Base-by-base conservation (phyloP, 2,888 invertebrate species). In the Drosophila robusta region DNA sequence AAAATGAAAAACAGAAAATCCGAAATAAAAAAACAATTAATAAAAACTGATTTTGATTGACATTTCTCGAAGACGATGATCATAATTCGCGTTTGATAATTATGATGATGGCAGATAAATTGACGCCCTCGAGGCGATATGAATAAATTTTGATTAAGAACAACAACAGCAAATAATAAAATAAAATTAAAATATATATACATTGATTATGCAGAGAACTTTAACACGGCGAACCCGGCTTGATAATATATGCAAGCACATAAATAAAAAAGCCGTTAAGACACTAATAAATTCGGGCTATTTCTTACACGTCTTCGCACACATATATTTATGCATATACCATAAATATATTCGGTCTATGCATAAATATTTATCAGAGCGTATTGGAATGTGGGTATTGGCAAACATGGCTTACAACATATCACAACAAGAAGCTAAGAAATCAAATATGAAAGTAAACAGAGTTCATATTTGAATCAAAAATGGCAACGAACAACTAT, bases 261-360 rank as follows among this genome's bases (percentile, higher is more conserved):
- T 71, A 78, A 75, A 84, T 74, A 62, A 60, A 61, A 71, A 68
- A 78, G 78, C 84, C 85, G 87, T 84, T 87, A 81, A 87, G 58
- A 72, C 16, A 50, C 63, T 77, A 81, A 87, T 87, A 56, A 85
- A 84, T 81, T 75, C 69, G 55, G 55, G 45, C 62, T 51, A 66
- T 65, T 78, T 84, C 52, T 78, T 55, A 78, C 78, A 78, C 83
- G 62, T 74, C 73, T 57, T 29, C 36, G 32, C 46, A 55, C 51
- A 67, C 67, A 75, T 61, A 66, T 66, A 70, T 70, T 64, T 34
- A 58, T 2, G 18, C 18, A 18, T 68, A 38, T 22, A 47, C 45
- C 39, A 18, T 56, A 47, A 12, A 34, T 39, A 39, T 47, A 14
- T 29, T 29, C 26, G 26, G 26, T 29, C 26, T 38, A 36, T 24